phyloP scores from a whole-genome alignment of 2,888 invertebrate species.

The Stenchaetothrips biformis region DNA sequence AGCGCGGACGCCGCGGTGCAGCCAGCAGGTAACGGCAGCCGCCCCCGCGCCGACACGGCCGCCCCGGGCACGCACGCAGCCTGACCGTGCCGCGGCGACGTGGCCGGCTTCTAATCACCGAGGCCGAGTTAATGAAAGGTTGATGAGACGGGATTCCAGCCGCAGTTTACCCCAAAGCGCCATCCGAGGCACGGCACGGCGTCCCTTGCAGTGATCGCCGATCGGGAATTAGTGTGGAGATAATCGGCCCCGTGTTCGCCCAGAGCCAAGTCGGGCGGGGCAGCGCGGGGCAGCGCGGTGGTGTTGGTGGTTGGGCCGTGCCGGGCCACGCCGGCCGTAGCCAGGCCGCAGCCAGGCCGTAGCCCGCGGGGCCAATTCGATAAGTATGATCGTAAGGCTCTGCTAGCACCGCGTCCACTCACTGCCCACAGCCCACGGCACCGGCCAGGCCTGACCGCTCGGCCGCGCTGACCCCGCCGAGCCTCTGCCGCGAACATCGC shows the following conservation, averaged over 20 bases:
- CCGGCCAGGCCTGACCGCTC: neutral
- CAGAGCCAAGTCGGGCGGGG: constrained; percentile 11
- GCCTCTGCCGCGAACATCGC: neutral
- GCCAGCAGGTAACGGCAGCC: neutral
- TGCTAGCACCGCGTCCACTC: too few species aligned
- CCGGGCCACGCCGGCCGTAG: neutral
- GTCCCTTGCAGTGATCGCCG: constrained; percentile 11
- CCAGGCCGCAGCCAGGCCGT: neutral
- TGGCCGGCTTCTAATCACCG: neutral
- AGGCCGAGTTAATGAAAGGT: constrained; percentile 3
- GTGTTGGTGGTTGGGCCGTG: neutral
- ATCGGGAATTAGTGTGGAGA: constrained; percentile 24
- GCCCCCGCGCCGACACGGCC: neutral
- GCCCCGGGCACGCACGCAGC: too few species aligned
- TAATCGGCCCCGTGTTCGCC: constrained; percentile 24
- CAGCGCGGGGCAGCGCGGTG: neutral
- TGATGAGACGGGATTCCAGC: constrained; percentile 20
- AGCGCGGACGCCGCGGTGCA: neutral
- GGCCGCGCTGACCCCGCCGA: neutral
- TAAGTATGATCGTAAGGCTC: constrained; percentile 20
- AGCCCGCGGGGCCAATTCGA: constrained; percentile 23
- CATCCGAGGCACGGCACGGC: neutral
- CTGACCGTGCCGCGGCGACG: neutral
- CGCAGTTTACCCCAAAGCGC: constrained; percentile 24
- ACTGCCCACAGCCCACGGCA: neutral